Evolutionary conservation across 2,888 invertebrate genomes (phyloP).

Genomic region (Agrochola lychnidis): DNA sequence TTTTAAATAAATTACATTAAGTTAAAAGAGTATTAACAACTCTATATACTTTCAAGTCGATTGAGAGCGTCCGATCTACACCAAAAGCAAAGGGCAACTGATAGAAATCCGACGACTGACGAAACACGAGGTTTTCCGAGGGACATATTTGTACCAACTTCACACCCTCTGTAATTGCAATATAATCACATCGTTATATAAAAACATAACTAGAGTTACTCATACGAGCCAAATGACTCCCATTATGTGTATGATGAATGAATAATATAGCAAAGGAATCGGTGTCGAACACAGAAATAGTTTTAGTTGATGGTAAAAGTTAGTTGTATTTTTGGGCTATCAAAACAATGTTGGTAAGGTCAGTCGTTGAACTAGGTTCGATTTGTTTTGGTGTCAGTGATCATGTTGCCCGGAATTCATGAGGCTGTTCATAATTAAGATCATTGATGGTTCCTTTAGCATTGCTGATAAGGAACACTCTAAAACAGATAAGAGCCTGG

Average conservation of each 20-base stretch:
- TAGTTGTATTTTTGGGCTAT: background rate
- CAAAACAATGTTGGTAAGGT: conserved; percentile 5
- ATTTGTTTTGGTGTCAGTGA: conserved; percentile 17
- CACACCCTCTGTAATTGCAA: conserved; percentile 43
- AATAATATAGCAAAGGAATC: conserved; percentile 32
- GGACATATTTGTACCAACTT: background rate
- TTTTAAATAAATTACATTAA: too few relatives aligned
- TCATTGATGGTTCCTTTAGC: background rate
- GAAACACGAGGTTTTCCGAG: too few relatives aligned
- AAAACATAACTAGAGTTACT: conserved; percentile 22
- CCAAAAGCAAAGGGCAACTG: too few relatives aligned
- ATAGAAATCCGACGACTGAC: too few relatives aligned
- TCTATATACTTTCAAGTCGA: too few relatives aligned
- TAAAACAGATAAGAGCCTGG: background rate
- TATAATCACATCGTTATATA: conserved; percentile 40
- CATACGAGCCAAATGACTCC: conserved; percentile 26
- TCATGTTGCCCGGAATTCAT: background rate
- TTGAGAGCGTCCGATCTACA: too few relatives aligned
- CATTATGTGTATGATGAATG: conserved; percentile 43
- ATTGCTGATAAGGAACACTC: background rate
- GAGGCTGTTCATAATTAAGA: background rate
- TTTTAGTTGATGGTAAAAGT: conserved; percentile 13
- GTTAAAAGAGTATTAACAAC: too few relatives aligned
- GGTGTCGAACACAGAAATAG: conserved; percentile 34
- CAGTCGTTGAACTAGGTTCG: conserved; percentile 33